phyloP scores from a whole-genome alignment of 2,113 vertebrate genomes.

The Ophthalmolycus amberensis region DNA sequence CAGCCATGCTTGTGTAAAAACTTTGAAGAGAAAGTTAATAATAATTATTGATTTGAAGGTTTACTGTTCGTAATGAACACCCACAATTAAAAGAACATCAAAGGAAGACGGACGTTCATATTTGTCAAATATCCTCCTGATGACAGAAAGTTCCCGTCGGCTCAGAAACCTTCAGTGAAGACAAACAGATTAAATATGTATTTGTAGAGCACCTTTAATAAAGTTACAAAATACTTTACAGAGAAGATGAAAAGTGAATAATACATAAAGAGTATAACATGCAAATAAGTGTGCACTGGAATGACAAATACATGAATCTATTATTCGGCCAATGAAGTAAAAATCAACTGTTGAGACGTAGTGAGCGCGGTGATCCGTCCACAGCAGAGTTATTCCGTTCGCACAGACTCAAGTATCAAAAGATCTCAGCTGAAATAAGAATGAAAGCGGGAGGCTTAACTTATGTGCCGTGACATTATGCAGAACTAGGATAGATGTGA shows the following conservation, averaged over 20 bases:
- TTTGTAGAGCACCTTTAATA: neutral
- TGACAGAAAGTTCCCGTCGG: too few species aligned
- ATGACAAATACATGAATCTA: neutral
- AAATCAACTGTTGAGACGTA: neutral
- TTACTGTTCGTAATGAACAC: neutral
- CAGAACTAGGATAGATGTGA: constrained; percentile 38
- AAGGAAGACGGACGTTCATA: neutral
- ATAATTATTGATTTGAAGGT: neutral
- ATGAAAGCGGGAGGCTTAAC: constrained; percentile 42
- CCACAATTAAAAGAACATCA: neutral
- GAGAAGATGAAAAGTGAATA: neutral
- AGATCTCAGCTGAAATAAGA: constrained; percentile 50
- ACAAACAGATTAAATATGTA: neutral
- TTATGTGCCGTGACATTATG: constrained; percentile 60
- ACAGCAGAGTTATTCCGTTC: constrained; percentile 28
- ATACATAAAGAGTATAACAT: neutral
- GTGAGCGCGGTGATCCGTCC: neutral
- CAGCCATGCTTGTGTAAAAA: neutral
- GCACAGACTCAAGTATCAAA: constrained; percentile 23
- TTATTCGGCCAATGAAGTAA: neutral
- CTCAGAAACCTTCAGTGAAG: neutral
- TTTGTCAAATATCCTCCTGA: neutral
- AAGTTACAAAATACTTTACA: neutral
- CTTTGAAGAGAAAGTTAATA: neutral
- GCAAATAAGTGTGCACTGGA: neutral